Base-by-base conservation (phyloP, 1,140 invertebrate genomes). In the Uloborus diversus region DNA sequence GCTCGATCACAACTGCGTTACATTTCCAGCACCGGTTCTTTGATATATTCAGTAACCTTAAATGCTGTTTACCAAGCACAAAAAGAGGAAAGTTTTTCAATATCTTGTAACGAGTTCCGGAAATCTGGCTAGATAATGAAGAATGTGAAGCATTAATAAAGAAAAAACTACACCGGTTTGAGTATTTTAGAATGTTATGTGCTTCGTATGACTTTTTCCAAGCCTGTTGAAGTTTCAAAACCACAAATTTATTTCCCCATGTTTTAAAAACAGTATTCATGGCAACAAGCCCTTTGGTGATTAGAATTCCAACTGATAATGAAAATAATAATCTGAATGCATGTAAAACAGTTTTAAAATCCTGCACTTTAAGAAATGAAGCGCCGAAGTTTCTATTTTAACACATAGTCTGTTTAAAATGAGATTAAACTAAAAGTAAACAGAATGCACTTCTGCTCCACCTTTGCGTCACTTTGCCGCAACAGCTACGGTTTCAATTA, bases 11-110 rank as follows among this genome's bases (percentile, higher is more conserved):
- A 23, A 79, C 76, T 11, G 76, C 76, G 61, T 79, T 79, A 20
- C 76, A 79, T 17, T 79, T 57, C 76, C 76, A 79, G n/a, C 76
- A 79, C 11, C 76, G 32, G 25, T 79, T 79, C 49, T 49, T 79
- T 0, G 76, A 68, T 17, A 69, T 14, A 61, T 47, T 79, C 13
- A 79, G 23, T 28, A 68, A 35, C 9, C 76, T 35, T 20, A 69
- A 7, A 11, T 33, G 14, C 13, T 69, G 61, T 3, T 35, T 84
- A 85, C 30, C 14, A 62, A 37, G 2, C 13, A 28, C 32, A 57
- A 11, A 35, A 4, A n/a, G 4, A 62, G 59, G 3, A 62, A n/a
- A 7, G 23, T 30, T 11, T 35, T 33, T 14, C 5, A 64, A 64
- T 35, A 25, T 35, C 25, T 33, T 25, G 25, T 33, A 62, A 28